phyloP scores from a whole-genome alignment of 2,113 vertebrate species.

The Setophaga coronata region DNA sequence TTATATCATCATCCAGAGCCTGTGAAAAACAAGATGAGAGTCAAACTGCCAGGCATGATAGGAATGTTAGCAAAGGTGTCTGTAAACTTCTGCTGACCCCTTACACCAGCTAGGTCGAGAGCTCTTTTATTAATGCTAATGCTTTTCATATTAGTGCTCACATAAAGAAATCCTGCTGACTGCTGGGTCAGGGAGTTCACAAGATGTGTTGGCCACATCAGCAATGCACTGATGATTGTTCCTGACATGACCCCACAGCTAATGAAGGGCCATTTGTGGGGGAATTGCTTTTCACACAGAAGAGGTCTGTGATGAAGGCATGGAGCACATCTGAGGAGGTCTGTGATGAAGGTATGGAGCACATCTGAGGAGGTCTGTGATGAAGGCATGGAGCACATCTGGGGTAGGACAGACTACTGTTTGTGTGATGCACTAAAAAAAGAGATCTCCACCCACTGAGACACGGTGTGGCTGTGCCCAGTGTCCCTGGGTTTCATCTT shows the following conservation, averaged over 20 bases:
- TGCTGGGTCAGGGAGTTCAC: conserved; percentile 36
- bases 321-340: not conserved
- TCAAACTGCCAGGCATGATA: conserved; percentile 8
- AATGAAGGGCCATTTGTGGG: conserved; percentile 44
- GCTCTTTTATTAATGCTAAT: conserved; percentile 63
- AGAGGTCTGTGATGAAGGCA: not conserved
- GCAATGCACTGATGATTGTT: conserved; percentile 12
- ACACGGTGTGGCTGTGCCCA: rapidly evolving
- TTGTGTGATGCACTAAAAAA: not conserved
- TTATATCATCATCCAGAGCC: not conserved
- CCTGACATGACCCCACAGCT: conserved; percentile 19
- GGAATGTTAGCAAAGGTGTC: conserved; percentile 61
- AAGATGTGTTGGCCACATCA: not conserved
- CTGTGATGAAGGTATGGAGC: not conserved
- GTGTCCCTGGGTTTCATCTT: not conserved
- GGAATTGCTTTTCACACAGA: not conserved
- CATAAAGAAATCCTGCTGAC: conserved; percentile 52
- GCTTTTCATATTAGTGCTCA: conserved; percentile 51
- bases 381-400: not conserved
- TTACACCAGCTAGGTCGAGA: not conserved
- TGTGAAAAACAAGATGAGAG: conserved; percentile 16
- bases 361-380: not conserved
- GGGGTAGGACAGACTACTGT: not conserved
- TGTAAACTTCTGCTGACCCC: conserved; percentile 62
- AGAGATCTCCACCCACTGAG: not conserved